These are phyloP conservation scores for Halictus quadricinctus DNA, from an alignment of 2,888 invertebrate genomes.

Conservation along the genomic window DNA sequence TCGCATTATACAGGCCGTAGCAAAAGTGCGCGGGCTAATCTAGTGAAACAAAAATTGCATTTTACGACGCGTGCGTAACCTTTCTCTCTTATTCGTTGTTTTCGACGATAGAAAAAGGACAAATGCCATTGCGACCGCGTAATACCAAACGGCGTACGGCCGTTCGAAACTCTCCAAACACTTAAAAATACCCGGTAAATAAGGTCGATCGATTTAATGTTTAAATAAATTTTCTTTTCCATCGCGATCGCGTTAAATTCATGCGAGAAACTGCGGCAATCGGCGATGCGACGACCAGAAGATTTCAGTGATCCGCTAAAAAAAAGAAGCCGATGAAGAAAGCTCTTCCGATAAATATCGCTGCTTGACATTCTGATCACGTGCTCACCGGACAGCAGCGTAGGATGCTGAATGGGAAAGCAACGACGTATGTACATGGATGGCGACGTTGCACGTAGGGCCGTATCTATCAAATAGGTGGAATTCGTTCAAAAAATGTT, in stretches of 20 bases:
- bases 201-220: not conserved
- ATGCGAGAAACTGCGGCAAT: constrained; percentile 1
- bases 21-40: not conserved
- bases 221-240: not conserved
- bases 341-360: constrained; percentile 22
- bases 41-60: not conserved
- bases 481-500: not conserved
- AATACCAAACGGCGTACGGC: not conserved
- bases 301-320: constrained; percentile 7
- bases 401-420: constrained; percentile 14
- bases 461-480: not conserved
- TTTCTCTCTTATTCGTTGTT: not conserved
- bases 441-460: not conserved
- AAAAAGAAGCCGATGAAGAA: not conserved
- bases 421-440: not conserved
- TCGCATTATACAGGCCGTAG: not conserved
- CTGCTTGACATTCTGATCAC: constrained; percentile 33
- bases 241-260: not conserved
- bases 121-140: not conserved
- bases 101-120: not conserved
- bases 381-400: constrained; percentile 16
- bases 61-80: not conserved
- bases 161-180: not conserved
- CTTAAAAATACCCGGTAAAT: not conserved
- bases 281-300: not conserved